phyloP scores from a whole-genome alignment of 2,797 vertebrate species.

The Pteronotus mesoamericanus region DNA sequence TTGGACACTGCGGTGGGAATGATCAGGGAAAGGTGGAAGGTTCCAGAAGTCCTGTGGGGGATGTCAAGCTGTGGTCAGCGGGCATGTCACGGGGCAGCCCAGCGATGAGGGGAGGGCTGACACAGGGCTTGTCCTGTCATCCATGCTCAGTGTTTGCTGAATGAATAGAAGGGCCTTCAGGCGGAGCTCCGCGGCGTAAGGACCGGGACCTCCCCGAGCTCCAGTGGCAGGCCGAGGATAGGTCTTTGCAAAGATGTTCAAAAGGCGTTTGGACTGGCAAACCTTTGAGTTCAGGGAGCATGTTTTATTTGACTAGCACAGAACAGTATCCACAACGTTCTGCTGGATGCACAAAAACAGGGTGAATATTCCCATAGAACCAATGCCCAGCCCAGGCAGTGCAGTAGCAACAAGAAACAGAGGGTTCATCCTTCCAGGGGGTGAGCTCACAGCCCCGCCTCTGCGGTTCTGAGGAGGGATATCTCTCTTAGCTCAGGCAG shows the following conservation, averaged over 20 bases:
- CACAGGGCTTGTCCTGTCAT: background rate
- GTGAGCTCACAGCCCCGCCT: background rate
- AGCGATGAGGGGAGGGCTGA: background rate
- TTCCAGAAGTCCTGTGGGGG: background rate
- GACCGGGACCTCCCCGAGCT: background rate
- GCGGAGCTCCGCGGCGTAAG: background rate
- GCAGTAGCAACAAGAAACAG: background rate
- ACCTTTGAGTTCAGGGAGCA: background rate
- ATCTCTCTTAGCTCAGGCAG: constrained; percentile 19
- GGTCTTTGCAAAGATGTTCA: background rate
- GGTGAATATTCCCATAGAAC: background rate
- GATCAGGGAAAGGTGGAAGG: background rate
- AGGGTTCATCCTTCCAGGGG: background rate
- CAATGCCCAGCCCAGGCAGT: fast-evolving
- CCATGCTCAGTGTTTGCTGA: background rate
- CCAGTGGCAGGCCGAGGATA: fast-evolving
- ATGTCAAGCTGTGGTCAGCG: background rate
- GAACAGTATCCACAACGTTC: background rate
- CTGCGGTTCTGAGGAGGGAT: background rate
- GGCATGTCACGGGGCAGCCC: background rate
- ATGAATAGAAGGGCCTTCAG: background rate
- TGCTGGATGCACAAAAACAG: background rate
- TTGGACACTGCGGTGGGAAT: background rate
- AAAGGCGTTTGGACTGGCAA: background rate
- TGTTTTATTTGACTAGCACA: background rate